A percentile compares a stretch with the other conserved stretches of the same genome.
Evolutionary conservation across 2,888 invertebrate genomes (phyloP).

Genomic region (Eupithecia pulchellata): DNA sequence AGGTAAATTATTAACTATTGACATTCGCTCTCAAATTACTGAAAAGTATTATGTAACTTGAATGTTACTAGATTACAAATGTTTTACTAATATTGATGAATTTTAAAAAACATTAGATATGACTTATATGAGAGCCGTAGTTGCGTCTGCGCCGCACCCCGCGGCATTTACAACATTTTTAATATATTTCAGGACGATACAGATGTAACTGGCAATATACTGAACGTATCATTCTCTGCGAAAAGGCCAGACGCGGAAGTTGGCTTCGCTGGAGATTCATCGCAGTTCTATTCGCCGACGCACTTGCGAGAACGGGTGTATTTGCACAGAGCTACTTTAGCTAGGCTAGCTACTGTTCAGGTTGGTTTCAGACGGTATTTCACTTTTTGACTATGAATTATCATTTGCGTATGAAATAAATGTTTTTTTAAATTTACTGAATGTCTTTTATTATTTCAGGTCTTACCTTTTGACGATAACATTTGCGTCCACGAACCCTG

Average conservation of each 20-base stretch:
- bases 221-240: constrained; percentile 98
- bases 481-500: constrained; percentile 98
- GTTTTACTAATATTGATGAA: too few species aligned
- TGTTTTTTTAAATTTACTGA: background rate
- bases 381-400: too few species aligned
- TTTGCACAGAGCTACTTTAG: constrained; percentile 94
- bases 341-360: constrained; percentile 94
- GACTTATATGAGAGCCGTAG: too few species aligned
- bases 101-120: too few species aligned
- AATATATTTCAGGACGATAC: constrained; percentile 90
- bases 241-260: constrained; percentile 90
- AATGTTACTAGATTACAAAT: too few species aligned
- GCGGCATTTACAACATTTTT: too few species aligned
- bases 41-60: too few species aligned
- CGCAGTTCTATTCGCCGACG: constrained; percentile 93
- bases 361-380: constrained; percentile 59
- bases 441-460: constrained; percentile 73
- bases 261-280: constrained; percentile 84
- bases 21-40: too few species aligned
- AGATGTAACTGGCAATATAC: constrained; percentile 93
- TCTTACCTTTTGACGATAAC: constrained; percentile 98
- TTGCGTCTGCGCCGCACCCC: too few species aligned
- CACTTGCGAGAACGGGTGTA: constrained; percentile 97
- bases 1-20: too few species aligned
- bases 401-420: too few species aligned